A percentile compares a stretch with the other conserved stretches of the same genome.
Evolutionary conservation across 1,140 invertebrate species (phyloP).

Genomic region (Steinernema feltiae): DNA sequence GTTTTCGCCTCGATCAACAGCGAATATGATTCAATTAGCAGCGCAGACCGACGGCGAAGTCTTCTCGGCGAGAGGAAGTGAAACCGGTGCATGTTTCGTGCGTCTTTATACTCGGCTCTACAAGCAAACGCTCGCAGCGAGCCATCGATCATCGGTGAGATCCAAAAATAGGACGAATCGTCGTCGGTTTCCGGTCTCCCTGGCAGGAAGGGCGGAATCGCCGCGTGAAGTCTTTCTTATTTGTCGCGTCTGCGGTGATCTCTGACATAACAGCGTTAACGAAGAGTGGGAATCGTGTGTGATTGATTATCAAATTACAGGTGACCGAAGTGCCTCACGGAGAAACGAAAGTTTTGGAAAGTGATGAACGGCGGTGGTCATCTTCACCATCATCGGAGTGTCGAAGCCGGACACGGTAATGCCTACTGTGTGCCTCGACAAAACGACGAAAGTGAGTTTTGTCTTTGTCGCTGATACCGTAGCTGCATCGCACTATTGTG

Average conservation of each 20-base stretch:
- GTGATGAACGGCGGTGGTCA: constrained; percentile 12
- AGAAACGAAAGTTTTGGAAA: not conserved
- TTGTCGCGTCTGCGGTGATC: not conserved
- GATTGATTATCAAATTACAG: constrained; percentile 5
- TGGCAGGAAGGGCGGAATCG: not conserved
- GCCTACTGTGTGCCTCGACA: not conserved
- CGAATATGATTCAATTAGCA: no score
- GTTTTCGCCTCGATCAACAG: no score
- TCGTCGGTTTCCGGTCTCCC: not conserved
- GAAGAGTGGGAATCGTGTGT: not conserved
- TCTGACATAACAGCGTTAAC: not conserved
- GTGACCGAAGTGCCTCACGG: not conserved
- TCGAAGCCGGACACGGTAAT: not conserved
- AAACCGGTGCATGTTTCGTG: no score
- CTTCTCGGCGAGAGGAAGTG: no score
- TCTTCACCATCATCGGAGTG: not conserved
- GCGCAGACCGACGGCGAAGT: no score
- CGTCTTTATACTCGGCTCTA: no score
- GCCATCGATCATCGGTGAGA: not conserved
- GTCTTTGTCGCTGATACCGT: not conserved
- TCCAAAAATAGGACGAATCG: not conserved
- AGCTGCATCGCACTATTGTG: not conserved
- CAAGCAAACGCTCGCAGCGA: no score
- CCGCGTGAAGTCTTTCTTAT: not conserved
- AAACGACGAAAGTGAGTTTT: constrained; percentile 2